Conservation (phyloP, 2,888 invertebrate genomes). For the Lathronympha strigana region DNA sequence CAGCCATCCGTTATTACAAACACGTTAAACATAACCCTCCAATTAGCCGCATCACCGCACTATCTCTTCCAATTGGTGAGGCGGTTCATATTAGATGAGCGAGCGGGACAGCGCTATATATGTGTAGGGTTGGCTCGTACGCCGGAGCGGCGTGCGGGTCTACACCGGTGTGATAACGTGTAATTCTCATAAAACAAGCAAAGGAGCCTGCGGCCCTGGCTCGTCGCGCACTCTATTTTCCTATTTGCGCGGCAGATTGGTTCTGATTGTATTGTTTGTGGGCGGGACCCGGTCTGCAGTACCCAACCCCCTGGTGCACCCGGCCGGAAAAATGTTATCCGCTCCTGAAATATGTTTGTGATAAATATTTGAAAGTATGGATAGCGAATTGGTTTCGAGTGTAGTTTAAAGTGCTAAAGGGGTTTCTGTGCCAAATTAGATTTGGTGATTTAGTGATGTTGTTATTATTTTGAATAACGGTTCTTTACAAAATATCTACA, state of each 20-base stretch:
- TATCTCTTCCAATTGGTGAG: slow-evolving; percentile 31
- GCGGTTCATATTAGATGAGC: too few species aligned
- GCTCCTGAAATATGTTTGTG: slow-evolving; percentile 67
- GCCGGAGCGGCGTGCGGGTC: too few species aligned
- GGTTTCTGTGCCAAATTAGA: neutral
- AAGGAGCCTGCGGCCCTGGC: slow-evolving; percentile 66
- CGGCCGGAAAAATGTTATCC: slow-evolving; percentile 76
- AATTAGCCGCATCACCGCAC: slow-evolving; percentile 27
- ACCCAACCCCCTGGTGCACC: slow-evolving; percentile 56
- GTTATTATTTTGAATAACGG: neutral
- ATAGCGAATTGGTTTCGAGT: slow-evolving; percentile 62
- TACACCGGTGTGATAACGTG: too few species aligned
- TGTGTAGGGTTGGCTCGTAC: too few species aligned
- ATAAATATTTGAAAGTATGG: slow-evolving; percentile 76
- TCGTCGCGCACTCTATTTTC: slow-evolving; percentile 81
- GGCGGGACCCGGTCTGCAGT: slow-evolving; percentile 47
- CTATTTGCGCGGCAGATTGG: slow-evolving; percentile 84
- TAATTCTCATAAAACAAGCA: slow-evolving; percentile 37
- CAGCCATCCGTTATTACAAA: slow-evolving; percentile 1
- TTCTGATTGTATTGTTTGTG: slow-evolving; percentile 84
- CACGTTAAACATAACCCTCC: slow-evolving; percentile 27
- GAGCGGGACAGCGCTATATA: too few species aligned
- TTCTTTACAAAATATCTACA: neutral
- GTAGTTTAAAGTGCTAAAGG: slow-evolving; percentile 1
- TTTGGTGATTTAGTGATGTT: too few species aligned